These are phyloP conservation scores for Atractosteus spatula DNA, from an alignment of 2,113 vertebrate species.

Conservation along the genomic window DNA sequence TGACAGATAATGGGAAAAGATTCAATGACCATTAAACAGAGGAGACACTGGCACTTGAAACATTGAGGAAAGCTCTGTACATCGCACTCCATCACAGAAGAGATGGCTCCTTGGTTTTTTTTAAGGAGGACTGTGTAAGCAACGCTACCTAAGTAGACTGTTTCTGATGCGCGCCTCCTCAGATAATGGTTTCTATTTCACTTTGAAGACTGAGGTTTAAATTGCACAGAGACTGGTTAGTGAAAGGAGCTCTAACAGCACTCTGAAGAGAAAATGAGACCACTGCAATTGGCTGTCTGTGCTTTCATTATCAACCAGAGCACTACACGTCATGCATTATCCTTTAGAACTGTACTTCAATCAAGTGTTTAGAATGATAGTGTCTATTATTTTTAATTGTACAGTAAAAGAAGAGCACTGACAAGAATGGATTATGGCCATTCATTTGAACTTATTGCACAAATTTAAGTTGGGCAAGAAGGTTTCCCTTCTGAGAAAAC, in stretches of 20 bases:
- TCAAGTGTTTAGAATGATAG: neutral
- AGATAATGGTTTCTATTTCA: neutral
- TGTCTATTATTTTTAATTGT: neutral
- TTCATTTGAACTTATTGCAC: neutral
- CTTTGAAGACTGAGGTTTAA: neutral
- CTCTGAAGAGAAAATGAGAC: neutral
- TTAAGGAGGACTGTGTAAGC: neutral
- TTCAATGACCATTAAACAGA: neutral
- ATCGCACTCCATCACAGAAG: neutral
- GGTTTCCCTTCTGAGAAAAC: neutral
- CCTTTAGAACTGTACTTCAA: neutral
- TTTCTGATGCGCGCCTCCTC: neutral
- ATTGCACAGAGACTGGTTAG: neutral
- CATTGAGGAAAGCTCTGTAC: neutral
- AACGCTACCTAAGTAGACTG: neutral
- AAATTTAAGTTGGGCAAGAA: neutral
- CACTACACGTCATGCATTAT: neutral
- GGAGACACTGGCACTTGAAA: neutral
- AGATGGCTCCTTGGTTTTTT: neutral
- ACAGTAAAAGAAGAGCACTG: neutral
- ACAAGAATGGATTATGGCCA: neutral
- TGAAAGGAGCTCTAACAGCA: neutral
- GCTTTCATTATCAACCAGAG: neutral
- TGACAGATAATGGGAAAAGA: conserved; percentile 8
- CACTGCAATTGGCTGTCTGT: neutral